Evolutionary conservation across 1,140 invertebrate species (phyloP).

Genomic region (Charaxes varanes): DNA sequence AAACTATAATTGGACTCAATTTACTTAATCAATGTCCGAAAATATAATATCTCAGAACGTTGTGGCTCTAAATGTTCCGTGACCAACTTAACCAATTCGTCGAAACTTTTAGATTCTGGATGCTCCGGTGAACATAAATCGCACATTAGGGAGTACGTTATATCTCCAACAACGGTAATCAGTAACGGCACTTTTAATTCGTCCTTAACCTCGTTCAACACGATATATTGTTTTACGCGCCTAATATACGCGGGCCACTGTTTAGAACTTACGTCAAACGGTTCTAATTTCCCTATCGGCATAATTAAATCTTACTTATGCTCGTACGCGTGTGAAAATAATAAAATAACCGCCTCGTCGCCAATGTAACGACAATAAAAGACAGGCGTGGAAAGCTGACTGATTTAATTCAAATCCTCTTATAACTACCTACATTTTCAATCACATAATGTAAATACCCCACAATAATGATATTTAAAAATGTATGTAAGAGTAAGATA

Average conservation of each 20-base stretch:
- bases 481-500: too few species aligned
- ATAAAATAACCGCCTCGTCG: too few species aligned
- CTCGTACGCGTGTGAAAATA: too few species aligned
- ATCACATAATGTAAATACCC: too few species aligned
- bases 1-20: slow-evolving; percentile 14
- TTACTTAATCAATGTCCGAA: background rate
- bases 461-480: too few species aligned
- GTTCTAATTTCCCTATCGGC: slow-evolving; percentile 20
- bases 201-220: slow-evolving; percentile 26
- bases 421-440: too few species aligned
- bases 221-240: slow-evolving; percentile 30
- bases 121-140: slow-evolving; percentile 29
- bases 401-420: too few species aligned
- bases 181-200: slow-evolving; percentile 24
- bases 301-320: too few species aligned
- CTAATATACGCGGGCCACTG: slow-evolving; percentile 29
- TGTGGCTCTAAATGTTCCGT: background rate
- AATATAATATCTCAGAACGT: background rate
- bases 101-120: slow-evolving; percentile 24
- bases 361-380: too few species aligned
- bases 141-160: slow-evolving; percentile 30
- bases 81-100: too few species aligned
- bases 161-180: slow-evolving; percentile 29
- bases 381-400: too few species aligned
- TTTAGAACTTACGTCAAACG: slow-evolving; percentile 14